phyloP scores from a whole-genome alignment of 2,888 invertebrate genomes.

The Sinelater perroti region DNA sequence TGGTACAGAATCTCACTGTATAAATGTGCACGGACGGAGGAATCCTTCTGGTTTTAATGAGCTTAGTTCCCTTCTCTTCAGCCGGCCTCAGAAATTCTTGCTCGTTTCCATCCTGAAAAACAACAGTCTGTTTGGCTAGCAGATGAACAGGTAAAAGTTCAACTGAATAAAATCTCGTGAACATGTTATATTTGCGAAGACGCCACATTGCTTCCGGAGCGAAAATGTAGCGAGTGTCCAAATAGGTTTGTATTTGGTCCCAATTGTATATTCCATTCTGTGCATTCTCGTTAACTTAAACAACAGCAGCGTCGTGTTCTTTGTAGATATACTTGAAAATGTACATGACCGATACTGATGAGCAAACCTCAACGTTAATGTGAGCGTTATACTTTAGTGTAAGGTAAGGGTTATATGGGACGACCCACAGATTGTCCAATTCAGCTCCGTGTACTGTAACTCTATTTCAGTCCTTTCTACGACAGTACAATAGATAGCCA shows the following conservation, averaged over 20 bases:
- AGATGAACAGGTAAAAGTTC: constrained; percentile 52
- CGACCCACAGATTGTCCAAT: constrained; percentile 50
- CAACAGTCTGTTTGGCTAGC: constrained; percentile 39
- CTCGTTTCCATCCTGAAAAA: constrained; percentile 32
- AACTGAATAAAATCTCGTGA: constrained; percentile 49
- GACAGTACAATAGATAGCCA: constrained; percentile 46
- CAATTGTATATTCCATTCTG: neutral
- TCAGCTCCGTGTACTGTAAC: constrained; percentile 19
- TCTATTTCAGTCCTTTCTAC: constrained; percentile 39
- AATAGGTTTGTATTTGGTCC: neutral
- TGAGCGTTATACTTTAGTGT: constrained; percentile 45
- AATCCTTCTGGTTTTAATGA: constrained; percentile 41
- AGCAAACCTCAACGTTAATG: constrained; percentile 49
- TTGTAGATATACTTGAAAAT: constrained; percentile 44
- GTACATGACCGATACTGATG: constrained; percentile 47
- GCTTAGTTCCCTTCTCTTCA: constrained; percentile 27
- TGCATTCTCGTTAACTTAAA: too few relatives aligned
- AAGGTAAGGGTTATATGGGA: constrained; percentile 46
- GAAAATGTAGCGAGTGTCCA: constrained; percentile 52
- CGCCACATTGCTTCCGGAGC: constrained; percentile 55
- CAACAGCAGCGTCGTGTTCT: constrained; percentile 3
- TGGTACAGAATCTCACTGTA: constrained; percentile 45
- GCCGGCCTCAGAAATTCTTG: constrained; percentile 21
- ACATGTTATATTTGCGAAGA: constrained; percentile 46
- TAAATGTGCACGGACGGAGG: constrained; percentile 27